These are phyloP conservation scores for Drosophila falleni DNA, from an alignment of 2,888 invertebrate genomes.

Conservation along the genomic window DNA sequence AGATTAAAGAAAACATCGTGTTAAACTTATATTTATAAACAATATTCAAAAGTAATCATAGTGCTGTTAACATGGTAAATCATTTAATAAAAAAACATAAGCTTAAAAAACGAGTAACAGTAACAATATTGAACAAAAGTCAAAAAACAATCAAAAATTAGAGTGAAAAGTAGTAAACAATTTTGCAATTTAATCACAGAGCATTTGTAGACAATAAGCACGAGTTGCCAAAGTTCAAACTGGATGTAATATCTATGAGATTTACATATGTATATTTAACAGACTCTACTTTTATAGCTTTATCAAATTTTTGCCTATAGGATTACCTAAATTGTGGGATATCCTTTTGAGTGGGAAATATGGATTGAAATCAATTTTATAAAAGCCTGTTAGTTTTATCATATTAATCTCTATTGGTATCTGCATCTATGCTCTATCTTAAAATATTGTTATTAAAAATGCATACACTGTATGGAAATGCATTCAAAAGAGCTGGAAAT, in stretches of 20 bases:
- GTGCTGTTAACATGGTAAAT: constrained; percentile 30
- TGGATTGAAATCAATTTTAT: too few relatives aligned
- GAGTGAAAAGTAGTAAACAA: background rate
- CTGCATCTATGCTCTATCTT: too few relatives aligned
- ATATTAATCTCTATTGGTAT: too few relatives aligned
- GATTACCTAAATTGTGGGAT: too few relatives aligned
- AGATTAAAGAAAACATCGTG: constrained; percentile 6
- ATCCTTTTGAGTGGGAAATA: too few relatives aligned
- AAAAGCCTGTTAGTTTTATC: too few relatives aligned
- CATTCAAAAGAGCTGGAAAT: too few relatives aligned
- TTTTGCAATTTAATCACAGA: constrained; percentile 13
- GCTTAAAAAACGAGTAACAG: constrained; percentile 8
- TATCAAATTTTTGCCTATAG: too few relatives aligned
- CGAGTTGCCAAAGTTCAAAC: background rate
- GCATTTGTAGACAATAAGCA: constrained; percentile 5
- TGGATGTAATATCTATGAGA: background rate
- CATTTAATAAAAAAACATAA: constrained; percentile 4
- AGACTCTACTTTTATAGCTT: too few relatives aligned
- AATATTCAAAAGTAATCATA: background rate
- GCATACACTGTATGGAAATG: too few relatives aligned
- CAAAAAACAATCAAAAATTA: constrained; percentile 4
- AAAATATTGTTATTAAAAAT: too few relatives aligned
- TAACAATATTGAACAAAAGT: constrained; percentile 4
- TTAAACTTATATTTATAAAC: constrained; percentile 8
- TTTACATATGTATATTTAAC: background rate